These are phyloP conservation scores for Eustalomyia histrio DNA, from an alignment of 2,888 invertebrate genomes.

Conservation along the genomic window DNA sequence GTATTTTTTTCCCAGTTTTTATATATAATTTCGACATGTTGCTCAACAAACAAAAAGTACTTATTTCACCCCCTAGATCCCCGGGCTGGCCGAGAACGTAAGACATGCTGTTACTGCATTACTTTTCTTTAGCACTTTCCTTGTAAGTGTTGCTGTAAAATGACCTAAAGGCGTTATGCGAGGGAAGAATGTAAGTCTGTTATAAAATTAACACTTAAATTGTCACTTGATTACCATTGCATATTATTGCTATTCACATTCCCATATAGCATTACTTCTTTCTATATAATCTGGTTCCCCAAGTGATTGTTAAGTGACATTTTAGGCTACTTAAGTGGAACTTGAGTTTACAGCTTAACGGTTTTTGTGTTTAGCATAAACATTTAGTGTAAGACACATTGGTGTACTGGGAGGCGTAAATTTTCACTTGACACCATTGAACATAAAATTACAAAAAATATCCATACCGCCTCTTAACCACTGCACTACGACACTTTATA, in stretches of 20 bases:
- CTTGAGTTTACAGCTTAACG: conserved; percentile 72
- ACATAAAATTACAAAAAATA: conserved; percentile 17
- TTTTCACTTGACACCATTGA: conserved; percentile 62
- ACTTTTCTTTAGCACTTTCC: no score
- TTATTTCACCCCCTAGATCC: no score
- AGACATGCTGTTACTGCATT: no score
- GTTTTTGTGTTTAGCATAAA: conserved; percentile 65
- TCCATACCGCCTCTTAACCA: conserved; percentile 20
- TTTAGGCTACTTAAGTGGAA: conserved; percentile 76
- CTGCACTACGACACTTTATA: conserved; percentile 65
- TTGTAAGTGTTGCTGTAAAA: no score
- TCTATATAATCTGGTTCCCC: conserved; percentile 71
- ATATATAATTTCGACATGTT: no score
- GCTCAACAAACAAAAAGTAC: no score
- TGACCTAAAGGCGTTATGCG: no score
- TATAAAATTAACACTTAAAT: conserved; percentile 21
- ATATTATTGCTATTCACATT: conserved; percentile 12
- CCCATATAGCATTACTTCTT: conserved; percentile 1
- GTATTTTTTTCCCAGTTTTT: no score
- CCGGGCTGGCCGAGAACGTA: no score
- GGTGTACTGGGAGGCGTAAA: conserved; percentile 67
- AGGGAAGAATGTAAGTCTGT: not conserved
- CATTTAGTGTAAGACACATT: conserved; percentile 55
- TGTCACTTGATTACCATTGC: conserved; percentile 1
- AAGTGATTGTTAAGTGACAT: conserved; percentile 76